These are phyloP conservation scores for Ciconia nigra DNA, from an alignment of 2,797 vertebrate species.

Conservation along the genomic window DNA sequence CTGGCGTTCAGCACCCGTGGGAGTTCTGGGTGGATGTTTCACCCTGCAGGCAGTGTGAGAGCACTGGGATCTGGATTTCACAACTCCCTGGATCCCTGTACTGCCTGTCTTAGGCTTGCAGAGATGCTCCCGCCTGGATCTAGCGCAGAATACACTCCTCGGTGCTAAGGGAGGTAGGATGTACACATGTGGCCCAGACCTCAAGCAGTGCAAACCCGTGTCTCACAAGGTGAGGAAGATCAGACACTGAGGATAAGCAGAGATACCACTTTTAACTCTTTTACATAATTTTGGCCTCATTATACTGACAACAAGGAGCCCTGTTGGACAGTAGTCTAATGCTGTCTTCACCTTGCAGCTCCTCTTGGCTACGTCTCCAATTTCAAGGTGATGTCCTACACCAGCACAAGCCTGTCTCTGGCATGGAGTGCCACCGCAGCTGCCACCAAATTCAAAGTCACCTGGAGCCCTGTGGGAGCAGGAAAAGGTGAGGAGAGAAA, in stretches of 20 bases:
- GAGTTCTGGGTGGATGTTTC: not conserved
- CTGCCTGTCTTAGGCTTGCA: not conserved
- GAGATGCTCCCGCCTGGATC: not conserved
- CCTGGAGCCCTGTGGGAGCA: slow-evolving; percentile 75
- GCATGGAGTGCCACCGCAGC: slow-evolving; percentile 84
- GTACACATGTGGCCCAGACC: not conserved
- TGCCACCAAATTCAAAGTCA: slow-evolving; percentile 87
- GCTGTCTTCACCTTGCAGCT: not conserved
- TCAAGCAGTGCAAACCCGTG: not conserved
- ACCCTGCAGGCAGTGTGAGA: not conserved
- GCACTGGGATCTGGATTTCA: not conserved
- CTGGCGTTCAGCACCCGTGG: rapidly evolving
- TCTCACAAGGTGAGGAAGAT: not conserved
- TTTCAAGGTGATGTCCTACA: slow-evolving; percentile 85
- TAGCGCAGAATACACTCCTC: not conserved
- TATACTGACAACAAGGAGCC: rapidly evolving
- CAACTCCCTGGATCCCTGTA: not conserved
- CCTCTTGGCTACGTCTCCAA: slow-evolving; percentile 87
- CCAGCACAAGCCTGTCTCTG: slow-evolving; percentile 80
- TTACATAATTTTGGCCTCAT: not conserved
- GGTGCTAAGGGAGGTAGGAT: not conserved
- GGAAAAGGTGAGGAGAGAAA: slow-evolving; percentile 17
- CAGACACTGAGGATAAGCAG: not conserved
- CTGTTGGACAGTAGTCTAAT: not conserved
- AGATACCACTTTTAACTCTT: not conserved